Evolutionary conservation across 2,888 invertebrate species (phyloP), one percentile per base, ranked within the genome.

Genomic region (Coremacera marginata): DNA sequence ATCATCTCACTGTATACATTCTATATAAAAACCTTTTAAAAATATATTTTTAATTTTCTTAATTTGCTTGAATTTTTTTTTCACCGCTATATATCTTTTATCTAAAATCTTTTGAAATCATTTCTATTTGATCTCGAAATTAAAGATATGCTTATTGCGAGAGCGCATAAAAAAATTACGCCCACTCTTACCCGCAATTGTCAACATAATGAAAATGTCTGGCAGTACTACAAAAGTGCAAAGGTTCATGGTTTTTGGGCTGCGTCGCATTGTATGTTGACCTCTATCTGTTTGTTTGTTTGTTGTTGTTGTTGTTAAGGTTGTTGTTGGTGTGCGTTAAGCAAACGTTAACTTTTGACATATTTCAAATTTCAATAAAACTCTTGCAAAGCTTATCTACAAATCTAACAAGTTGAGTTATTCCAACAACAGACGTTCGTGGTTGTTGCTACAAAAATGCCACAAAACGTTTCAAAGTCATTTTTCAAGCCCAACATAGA

Each of bases 391-490:
- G 72, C 76, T 77, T 77, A 78, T 79, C 78, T 75, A n/a, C 19
- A 65, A 76, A 79, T 80, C 80, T 80, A 75, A 71, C 76, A 76
- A 80, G 57, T 79, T 77, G 77, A 80, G 70, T 70, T n/a, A 27
- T 16, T 16, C 37, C 68, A 25, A 49, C 49, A 73, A 34, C 34
- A 67, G 34, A 65, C 71, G 25, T 71, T 55, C 57, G 7, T 19
- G n/a, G 22, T 67, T 14, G 31, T 67, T 57, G 73, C 19, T 85
- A 84, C 85, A 84, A 82, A 84, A 83, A 85, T 86, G 86, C 86
- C 86, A 83, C 86, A 86, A 85, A 85, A 83, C 86, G 85, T 84
- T 84, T 84, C 84, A 86, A 85, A 85, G 86, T 83, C 84, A 86
- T 85, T 85, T 86, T 86, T 85, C 85, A 85, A 82, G 80, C 82